Evolutionary conservation across 2,888 invertebrate species (phyloP).

Genomic region (Oscheius sp.): DNA sequence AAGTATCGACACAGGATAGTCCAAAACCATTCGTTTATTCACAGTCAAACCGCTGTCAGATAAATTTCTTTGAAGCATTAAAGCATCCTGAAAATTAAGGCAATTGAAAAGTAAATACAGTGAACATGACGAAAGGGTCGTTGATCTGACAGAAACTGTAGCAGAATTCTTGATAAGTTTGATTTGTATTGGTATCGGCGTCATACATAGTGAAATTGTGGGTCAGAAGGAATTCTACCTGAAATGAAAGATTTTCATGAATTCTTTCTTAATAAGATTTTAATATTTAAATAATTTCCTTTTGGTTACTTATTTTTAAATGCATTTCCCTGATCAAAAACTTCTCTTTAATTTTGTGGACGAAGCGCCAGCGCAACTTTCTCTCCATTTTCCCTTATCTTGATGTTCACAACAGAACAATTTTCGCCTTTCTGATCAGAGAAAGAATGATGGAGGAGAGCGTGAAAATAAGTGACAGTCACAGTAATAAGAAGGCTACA

Average conservation of each 20-base stretch:
- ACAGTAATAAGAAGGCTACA: too few species aligned
- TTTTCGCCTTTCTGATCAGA: too few species aligned
- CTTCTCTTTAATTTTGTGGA: too few species aligned
- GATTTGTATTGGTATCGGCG: constrained; percentile 38
- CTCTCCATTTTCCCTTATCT: too few species aligned
- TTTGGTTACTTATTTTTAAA: too few species aligned
- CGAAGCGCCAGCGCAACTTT: too few species aligned
- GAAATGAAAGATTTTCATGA: not conserved
- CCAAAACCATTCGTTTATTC: constrained; percentile 52
- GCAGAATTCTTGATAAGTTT: constrained; percentile 63
- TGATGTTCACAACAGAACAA: too few species aligned
- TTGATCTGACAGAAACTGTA: constrained; percentile 66
- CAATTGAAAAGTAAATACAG: constrained; percentile 37
- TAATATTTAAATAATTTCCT: too few species aligned
- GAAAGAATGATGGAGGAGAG: too few species aligned
- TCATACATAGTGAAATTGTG: constrained; percentile 57
- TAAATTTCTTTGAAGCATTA: constrained; percentile 42
- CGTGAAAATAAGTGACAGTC: too few species aligned
- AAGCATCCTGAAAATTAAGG: constrained; percentile 41
- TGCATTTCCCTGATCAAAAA: too few species aligned
- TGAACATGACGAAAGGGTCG: constrained; percentile 65
- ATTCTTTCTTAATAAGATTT: not conserved
- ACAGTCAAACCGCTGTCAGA: constrained; percentile 10
- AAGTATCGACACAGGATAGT: constrained; percentile 60
- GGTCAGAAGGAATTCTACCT: constrained; percentile 55